Base-by-base conservation (phyloP, 2,113 vertebrate genomes). In the Tetrao urogallus region DNA sequence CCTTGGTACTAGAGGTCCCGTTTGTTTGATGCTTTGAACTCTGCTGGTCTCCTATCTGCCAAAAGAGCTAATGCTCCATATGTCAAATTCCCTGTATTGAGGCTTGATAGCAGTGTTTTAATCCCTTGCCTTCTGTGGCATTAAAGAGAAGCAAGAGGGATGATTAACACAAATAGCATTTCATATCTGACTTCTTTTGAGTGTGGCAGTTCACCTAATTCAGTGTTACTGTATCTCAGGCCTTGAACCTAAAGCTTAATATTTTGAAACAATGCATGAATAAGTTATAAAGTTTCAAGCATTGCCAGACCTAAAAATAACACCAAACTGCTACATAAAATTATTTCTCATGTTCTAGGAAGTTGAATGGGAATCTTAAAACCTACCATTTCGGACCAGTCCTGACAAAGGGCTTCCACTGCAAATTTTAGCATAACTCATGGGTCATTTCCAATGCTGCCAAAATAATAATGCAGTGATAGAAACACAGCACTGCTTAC, bases 1-100 rank as follows among this genome's bases (percentile, higher is more conserved):
- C 76, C 79, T 88, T 63, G 71, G 86, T 17, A 0, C 72, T 0
- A 0, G 57, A 10, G 5, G 63, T 78, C 71, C 25, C 48, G 1
- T 79, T 94, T 85, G 89, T 90, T 75, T 89, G 84, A 88, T 74
- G 89, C 91, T 96, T 93, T 94, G 86, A 95, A 92, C 71, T 94
- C 89, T 92, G 83, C 81, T 89, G 71, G 82, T 95, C 72, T 95
- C 50, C 81, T 52, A 48, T 86, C 82, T 94, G 73, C 91, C 57
- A 91, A 95, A 94, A 75, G 42, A 95, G 84, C 84, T 96, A 85
- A 95, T 92, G 47, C 70, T 90, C 90, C 63, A 13, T 82, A 75
- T 78, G 48, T 92, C 71, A 93, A 83, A 95, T 92, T 92, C 81
- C n/a, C 4, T 25, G 69, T 86, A 91, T 90, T 91, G 83, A 87